phyloP scores from a whole-genome alignment of 2,113 vertebrate species.

The Nothoprocta perdicaria region DNA sequence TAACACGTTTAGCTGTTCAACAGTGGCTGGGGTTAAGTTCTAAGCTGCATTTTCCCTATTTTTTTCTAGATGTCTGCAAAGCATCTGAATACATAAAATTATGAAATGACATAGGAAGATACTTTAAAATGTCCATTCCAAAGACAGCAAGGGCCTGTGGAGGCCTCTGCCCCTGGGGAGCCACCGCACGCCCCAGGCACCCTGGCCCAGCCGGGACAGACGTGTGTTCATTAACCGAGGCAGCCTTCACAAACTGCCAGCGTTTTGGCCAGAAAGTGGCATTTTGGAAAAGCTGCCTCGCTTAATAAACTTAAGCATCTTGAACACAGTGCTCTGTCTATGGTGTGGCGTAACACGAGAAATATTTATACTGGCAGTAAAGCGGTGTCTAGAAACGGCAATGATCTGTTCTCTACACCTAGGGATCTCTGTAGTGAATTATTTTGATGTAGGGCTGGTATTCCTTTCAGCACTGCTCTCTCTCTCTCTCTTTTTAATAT shows the following conservation, averaged over 20 bases:
- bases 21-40: neutral
- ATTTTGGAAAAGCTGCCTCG: neutral
- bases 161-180: neutral
- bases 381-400: neutral
- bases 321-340: neutral
- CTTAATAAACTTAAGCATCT: conserved; percentile 42
- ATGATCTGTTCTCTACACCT: neutral
- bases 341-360: neutral
- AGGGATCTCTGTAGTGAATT: conserved; percentile 10
- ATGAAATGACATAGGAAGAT: neutral
- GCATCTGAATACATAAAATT: neutral
- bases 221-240: neutral
- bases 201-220: neutral
- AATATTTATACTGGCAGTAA: neutral
- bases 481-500: conserved; percentile 6
- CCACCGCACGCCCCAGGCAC: neutral
- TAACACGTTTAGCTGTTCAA: neutral
- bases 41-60: neutral
- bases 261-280: neutral
- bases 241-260: conserved; percentile 21
- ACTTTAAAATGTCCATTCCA: neutral
- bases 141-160: neutral
- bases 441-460: neutral
- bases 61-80: neutral
- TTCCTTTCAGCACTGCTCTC: neutral